These are phyloP conservation scores for Andrena chrysosceles DNA, from an alignment of 2,888 invertebrate species.

Conservation along the genomic window DNA sequence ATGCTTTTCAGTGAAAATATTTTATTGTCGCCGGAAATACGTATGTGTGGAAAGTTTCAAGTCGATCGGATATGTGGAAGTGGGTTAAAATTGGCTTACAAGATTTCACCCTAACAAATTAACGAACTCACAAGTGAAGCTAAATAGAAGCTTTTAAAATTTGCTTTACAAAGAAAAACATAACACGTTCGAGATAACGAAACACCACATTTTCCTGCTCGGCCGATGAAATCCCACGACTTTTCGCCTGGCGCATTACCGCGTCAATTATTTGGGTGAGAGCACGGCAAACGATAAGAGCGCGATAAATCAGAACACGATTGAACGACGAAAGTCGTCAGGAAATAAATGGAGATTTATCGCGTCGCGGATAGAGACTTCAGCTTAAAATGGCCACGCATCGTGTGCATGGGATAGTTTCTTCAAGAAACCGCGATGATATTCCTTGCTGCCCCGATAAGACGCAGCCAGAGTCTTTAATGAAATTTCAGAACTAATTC, in stretches of 20 bases:
- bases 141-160: background rate
- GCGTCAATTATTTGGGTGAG: background rate
- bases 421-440: background rate
- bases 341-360: constrained; percentile 18
- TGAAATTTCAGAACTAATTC: constrained; percentile 28
- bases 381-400: background rate
- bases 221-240: background rate
- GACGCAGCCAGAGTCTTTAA: constrained; percentile 10
- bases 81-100: too few relatives aligned
- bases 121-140: too few relatives aligned
- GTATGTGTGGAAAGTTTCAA: too few relatives aligned
- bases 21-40: too few relatives aligned
- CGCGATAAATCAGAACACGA: constrained; percentile 5
- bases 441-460: background rate
- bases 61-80: too few relatives aligned
- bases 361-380: too few relatives aligned
- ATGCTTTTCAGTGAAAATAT: too few relatives aligned
- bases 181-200: background rate
- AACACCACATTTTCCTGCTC: background rate
- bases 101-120: too few relatives aligned
- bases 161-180: background rate
- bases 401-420: constrained; percentile 6
- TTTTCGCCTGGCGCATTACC: background rate
- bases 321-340: constrained; percentile 1
- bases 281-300: background rate